These are phyloP conservation scores for Hyles euphorbiae DNA, from an alignment of 1,140 invertebrate genomes.

Conservation along the genomic window DNA sequence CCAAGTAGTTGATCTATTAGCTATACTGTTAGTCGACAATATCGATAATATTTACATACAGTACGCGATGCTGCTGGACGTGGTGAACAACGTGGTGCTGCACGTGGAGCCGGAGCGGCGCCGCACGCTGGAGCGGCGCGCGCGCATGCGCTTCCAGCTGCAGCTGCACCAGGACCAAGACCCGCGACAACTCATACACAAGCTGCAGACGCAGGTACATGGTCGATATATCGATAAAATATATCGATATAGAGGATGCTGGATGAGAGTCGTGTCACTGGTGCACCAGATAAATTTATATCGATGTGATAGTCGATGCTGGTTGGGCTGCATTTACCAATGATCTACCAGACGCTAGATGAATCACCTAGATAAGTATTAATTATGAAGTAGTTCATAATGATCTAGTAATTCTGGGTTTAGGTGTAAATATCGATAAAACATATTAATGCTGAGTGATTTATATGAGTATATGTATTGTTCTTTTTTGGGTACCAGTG, in stretches of 20 bases:
- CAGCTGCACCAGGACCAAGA: slow-evolving; percentile 93
- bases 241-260: too few species aligned
- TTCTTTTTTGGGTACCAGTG: too few species aligned
- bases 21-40: too few species aligned
- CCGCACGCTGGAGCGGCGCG: slow-evolving; percentile 90
- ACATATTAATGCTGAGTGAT: too few species aligned
- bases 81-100: slow-evolving; percentile 97
- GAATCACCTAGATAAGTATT: too few species aligned
- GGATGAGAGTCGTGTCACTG: background rate
- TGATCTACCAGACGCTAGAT: too few species aligned
- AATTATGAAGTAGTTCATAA: too few species aligned
- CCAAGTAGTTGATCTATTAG: background rate
- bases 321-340: too few species aligned
- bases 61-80: slow-evolving; percentile 97
- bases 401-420: too few species aligned
- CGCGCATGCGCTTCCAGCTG: slow-evolving; percentile 94
- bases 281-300: too few species aligned
- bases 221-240: background rate
- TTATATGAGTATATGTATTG: too few species aligned
- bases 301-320: background rate
- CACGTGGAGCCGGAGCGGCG: slow-evolving; percentile 98
- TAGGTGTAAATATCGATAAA: too few species aligned
- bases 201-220: slow-evolving; percentile 85
- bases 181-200: slow-evolving; percentile 93
- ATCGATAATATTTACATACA: slow-evolving; percentile 40